Evolutionary conservation across 2,113 vertebrate species (phyloP), one percentile per base, ranked within the genome.

Genomic region (Haemorhous mexicanus): DNA sequence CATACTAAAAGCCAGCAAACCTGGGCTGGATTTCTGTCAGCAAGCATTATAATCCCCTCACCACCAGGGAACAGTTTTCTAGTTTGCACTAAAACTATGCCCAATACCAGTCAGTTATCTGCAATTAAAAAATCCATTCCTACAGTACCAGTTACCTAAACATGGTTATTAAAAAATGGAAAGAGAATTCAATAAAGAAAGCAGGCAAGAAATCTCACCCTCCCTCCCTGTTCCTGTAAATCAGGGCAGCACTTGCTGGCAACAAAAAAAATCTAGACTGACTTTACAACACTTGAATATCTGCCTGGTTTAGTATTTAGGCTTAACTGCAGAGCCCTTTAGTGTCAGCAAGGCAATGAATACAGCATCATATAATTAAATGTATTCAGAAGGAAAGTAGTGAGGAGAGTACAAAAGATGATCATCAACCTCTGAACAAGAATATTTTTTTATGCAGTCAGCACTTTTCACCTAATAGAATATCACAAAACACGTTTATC

Each of bases 351-450:
- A 97, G 89, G 95, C 94, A 97, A 93, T 89, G 95, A 96, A 89
- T 89, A 94, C 89, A 91, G 87, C 96, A 84, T 85, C 95, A 62
- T 53, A 94, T 91, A 96, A 97, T 94, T 91, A 97, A 96, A 95
- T 91, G 89, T 91, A 82, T 97, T 95, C 94, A 84, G 49, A 41
- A 87, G 84, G 66, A 95, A 92, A 93, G 95, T 21, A 49, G 77
- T 30, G 74, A 87, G 91, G 77, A 93, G 84, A 94, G 80, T 78
- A 84, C 79, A 94, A 91, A 84, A 85, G 86, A 94, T 53, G 89
- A 95, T 95, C 94, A 84, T 79, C 89, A 91, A 76, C 84, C 81
- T 84, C 95, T 35, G 84, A 94, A 93, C 69, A 70, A 61, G 93
- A 24, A 55, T 81, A 63, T 78, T 84, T 93, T 94, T 95, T 67